Conservation (phyloP, 1,140 invertebrate genomes). For the Brachionus paranguensis region DNA sequence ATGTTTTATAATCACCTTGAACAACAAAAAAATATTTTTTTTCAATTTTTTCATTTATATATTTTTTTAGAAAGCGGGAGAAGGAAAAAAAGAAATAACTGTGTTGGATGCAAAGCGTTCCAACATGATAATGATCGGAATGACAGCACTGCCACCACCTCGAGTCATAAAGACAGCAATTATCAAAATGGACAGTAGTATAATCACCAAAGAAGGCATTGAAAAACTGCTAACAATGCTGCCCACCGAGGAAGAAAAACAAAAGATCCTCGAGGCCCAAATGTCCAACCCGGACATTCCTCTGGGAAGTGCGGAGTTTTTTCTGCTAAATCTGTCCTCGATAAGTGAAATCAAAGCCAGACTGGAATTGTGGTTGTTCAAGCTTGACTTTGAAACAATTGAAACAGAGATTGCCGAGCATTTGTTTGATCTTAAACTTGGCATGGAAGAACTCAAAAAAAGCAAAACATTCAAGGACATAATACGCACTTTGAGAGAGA, state of each 20-base stretch:
- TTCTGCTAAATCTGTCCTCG: constrained; percentile 85
- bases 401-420: constrained; percentile 97
- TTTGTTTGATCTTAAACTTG: constrained; percentile 93
- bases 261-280: constrained; percentile 90
- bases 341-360: constrained; percentile 89
- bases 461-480: constrained; percentile 92
- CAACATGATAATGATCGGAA: constrained; percentile 98
- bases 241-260: constrained; percentile 90
- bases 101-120: constrained; percentile 94
- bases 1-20: neutral
- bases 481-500: constrained; percentile 80
- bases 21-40: neutral
- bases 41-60: neutral
- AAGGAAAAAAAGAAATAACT: constrained; percentile 88
- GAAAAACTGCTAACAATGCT: constrained; percentile 94
- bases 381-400: constrained; percentile 91
- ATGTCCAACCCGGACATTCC: constrained; percentile 86
- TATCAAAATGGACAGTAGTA: constrained; percentile 95
- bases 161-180: constrained; percentile 92
- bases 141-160: constrained; percentile 94
- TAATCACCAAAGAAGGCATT: constrained; percentile 95
- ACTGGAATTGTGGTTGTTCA: constrained; percentile 94
- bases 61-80: constrained; percentile 72
- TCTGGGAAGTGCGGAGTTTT: constrained; percentile 93
- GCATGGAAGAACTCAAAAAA: constrained; percentile 67